These are phyloP conservation scores for Sebastes itinus DNA, from an alignment of 2,797 vertebrate species.

Conservation along the genomic window DNA sequence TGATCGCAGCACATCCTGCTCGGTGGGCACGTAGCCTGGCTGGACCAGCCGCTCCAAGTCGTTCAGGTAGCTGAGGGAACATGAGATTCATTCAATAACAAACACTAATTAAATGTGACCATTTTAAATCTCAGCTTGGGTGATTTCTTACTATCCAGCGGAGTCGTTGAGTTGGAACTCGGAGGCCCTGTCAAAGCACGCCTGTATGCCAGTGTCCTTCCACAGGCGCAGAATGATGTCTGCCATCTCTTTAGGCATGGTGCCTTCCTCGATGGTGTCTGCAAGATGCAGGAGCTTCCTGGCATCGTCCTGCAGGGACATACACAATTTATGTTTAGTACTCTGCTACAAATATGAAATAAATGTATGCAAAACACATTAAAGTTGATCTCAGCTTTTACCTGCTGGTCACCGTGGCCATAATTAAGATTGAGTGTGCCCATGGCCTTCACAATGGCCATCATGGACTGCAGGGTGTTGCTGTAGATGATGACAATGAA, in stretches of 20 bases:
- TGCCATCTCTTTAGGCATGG: slow-evolving; percentile 95
- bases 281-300: slow-evolving; percentile 95
- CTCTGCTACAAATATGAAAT: not conserved
- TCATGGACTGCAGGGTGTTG: slow-evolving; percentile 96
- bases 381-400: slow-evolving; percentile 42
- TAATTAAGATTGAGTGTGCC: slow-evolving; percentile 90
- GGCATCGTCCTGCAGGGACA: slow-evolving; percentile 87
- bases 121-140: not conserved
- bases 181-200: slow-evolving; percentile 93
- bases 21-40: slow-evolving; percentile 95
- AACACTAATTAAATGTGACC: not conserved
- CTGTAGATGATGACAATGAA: slow-evolving; percentile 98
- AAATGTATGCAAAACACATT: not conserved
- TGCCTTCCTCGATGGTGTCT: slow-evolving; percentile 96
- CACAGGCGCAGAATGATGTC: slow-evolving; percentile 95
- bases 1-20: slow-evolving; percentile 96
- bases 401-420: slow-evolving; percentile 90
- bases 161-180: slow-evolving; percentile 99
- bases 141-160: slow-evolving; percentile 90
- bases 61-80: slow-evolving; percentile 87
- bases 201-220: slow-evolving; percentile 95
- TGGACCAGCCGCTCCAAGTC: slow-evolving; percentile 92
- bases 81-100: not conserved
- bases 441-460: slow-evolving; percentile 96
- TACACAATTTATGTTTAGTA: not conserved